phyloP scores from a whole-genome alignment of 2,888 invertebrate genomes.

The Stenoptilia bipunctidactyla region DNA sequence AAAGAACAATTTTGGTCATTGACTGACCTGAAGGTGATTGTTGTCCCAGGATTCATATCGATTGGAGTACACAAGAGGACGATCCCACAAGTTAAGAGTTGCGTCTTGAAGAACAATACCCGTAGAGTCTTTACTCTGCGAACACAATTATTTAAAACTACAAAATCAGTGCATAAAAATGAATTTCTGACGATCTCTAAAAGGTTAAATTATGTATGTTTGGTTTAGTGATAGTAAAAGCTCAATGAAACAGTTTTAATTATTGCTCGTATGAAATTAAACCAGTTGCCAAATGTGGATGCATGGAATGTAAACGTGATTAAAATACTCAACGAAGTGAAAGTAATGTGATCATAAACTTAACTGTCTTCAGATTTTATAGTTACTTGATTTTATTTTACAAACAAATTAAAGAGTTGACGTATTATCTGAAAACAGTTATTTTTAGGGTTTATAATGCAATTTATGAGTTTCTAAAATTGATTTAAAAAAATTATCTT shows the following conservation, averaged over 20 bases:
- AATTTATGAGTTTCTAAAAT: no score
- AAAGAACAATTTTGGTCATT: slow-evolving; percentile 17
- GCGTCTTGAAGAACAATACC: slow-evolving; percentile 77
- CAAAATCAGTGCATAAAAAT: no score
- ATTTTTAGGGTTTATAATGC: neutral
- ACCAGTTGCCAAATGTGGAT: no score
- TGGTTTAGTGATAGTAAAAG: no score
- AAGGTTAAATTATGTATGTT: no score
- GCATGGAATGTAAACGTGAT: no score
- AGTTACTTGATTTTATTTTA: neutral
- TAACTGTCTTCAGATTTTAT: neutral
- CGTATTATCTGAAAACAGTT: neutral
- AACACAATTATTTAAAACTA: slow-evolving; percentile 22
- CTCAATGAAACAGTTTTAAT: no score
- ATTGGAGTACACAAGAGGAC: slow-evolving; percentile 84
- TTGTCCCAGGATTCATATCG: slow-evolving; percentile 86
- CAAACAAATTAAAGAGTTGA: neutral
- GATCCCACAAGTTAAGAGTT: slow-evolving; percentile 83
- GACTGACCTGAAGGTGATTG: slow-evolving; percentile 59
- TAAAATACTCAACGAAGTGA: no score
- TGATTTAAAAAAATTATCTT: no score
- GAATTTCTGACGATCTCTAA: no score
- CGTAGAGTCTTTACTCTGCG: slow-evolving; percentile 78
- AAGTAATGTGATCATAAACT: no score
- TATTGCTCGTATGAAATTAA: no score